Evolutionary conservation across 2,888 invertebrate species (phyloP).

Genomic region (Mimas tiliae): DNA sequence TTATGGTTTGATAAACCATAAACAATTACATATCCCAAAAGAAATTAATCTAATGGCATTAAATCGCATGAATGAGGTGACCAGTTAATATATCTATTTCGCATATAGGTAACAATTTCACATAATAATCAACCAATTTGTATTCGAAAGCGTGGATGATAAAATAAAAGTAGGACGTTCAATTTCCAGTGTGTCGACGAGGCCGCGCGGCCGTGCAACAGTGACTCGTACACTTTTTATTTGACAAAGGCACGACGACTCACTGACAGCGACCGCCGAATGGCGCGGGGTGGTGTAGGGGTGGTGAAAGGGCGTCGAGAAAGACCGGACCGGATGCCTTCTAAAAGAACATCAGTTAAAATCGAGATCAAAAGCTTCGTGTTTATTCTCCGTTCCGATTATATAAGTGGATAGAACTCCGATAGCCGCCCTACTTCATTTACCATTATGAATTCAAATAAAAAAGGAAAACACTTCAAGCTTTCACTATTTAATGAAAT

Average conservation of each 20-base stretch:
- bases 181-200: not conserved
- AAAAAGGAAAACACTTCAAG: not conserved
- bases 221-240: not conserved
- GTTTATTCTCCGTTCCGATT: not conserved
- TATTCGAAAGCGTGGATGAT: not conserved
- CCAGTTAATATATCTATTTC: too few species aligned
- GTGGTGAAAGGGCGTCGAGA: not conserved
- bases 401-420: not conserved
- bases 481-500: not conserved
- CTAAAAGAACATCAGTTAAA: slow-evolving; percentile 3
- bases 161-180: not conserved
- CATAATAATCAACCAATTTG: not conserved
- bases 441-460: not conserved
- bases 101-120: too few species aligned
- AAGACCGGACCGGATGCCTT: not conserved
- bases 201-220: not conserved
- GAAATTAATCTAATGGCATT: too few species aligned
- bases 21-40: too few species aligned
- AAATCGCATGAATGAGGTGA: too few species aligned
- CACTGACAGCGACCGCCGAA: not conserved
- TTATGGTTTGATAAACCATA: too few species aligned
- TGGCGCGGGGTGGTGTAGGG: not conserved
- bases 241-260: slow-evolving; percentile 4
- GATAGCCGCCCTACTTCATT: not conserved
- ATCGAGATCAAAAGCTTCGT: slow-evolving; percentile 6